Evolutionary conservation across 1,140 invertebrate species (phyloP).

Genomic region (Phthorimaea operculella): DNA sequence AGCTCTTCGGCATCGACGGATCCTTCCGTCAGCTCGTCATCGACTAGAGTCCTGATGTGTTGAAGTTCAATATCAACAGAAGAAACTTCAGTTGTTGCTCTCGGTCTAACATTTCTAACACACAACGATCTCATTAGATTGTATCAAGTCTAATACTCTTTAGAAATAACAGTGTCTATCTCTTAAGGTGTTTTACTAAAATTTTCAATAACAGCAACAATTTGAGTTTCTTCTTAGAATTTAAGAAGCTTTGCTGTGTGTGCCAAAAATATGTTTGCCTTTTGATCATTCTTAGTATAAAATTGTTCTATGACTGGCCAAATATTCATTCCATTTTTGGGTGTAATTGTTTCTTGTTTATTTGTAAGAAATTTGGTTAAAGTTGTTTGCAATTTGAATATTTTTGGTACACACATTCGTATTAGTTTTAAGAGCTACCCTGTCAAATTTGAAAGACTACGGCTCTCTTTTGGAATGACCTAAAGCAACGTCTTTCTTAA

Average conservation of each 20-base stretch:
- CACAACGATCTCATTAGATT: no score
- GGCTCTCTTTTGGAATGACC: neutral
- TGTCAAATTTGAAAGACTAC: neutral
- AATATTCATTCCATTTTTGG: no score
- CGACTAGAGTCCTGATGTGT: conserved; percentile 67
- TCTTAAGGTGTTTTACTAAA: no score
- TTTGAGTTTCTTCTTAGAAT: neutral
- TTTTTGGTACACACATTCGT: neutral
- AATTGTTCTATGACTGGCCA: no score
- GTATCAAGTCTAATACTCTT: no score
- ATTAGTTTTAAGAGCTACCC: conserved; percentile 3
- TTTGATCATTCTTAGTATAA: neutral
- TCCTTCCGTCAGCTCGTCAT: conserved; percentile 84
- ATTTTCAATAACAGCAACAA: no score
- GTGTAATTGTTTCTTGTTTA: no score
- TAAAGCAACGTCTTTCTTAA: neutral
- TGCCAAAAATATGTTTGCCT: neutral
- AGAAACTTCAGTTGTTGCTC: no score
- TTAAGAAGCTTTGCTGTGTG: neutral
- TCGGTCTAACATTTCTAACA: no score
- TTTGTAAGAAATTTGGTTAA: no score
- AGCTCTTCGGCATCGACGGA: conserved; percentile 84
- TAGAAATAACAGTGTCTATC: no score
- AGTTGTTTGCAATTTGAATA: neutral
- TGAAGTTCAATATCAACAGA: no score